Conservation (phyloP, 2,113 vertebrate genomes). For the Cyprinodon tularosa region DNA sequence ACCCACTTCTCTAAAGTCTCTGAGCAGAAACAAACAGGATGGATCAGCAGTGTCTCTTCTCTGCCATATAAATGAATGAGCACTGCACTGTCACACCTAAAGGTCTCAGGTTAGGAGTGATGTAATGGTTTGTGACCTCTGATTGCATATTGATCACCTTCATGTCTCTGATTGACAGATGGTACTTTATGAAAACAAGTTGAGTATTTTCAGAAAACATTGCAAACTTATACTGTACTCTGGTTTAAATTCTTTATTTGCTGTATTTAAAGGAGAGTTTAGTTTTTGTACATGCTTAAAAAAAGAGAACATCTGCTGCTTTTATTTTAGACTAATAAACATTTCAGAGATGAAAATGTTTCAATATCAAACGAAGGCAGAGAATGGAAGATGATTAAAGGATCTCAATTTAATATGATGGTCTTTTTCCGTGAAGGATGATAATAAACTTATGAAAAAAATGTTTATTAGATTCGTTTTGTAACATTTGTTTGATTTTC, state of each 20-base stretch:
- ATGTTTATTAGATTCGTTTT: background rate
- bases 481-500: background rate
- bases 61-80: slow-evolving; percentile 33
- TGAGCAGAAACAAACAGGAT: slow-evolving; percentile 13
- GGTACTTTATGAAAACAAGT: background rate
- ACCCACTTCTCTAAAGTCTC: slow-evolving; percentile 41
- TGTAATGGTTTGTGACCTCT: background rate
- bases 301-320: background rate
- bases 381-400: background rate
- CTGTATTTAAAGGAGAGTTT: background rate
- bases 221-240: background rate
- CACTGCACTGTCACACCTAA: background rate
- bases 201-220: background rate
- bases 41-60: background rate
- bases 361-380: background rate
- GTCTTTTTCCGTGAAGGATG: background rate
- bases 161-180: background rate
- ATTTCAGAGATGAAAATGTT: background rate
- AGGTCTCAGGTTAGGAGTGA: background rate
- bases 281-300: background rate
- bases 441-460: background rate
- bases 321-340: background rate
- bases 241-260: background rate
- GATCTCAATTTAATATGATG: background rate
- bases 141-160: background rate